Conservation (phyloP, 2,797 vertebrate genomes). For the Schizothorax lantsangensis region DNA sequence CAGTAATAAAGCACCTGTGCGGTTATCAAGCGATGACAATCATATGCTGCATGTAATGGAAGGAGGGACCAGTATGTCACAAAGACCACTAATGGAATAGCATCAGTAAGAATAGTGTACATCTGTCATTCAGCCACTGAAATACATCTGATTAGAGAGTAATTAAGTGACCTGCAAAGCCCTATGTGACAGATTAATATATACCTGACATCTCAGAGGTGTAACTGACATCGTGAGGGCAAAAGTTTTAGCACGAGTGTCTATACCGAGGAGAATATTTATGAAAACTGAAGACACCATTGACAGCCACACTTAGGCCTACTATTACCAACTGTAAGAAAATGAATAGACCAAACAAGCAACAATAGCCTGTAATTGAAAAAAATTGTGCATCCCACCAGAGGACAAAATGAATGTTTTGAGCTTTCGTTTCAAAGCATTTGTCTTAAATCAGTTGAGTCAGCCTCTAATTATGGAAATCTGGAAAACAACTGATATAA, state of each 20-base stretch:
- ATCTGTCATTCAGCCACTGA: slow-evolving; percentile 59
- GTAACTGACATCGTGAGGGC: slow-evolving; percentile 50
- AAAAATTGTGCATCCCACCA: slow-evolving; percentile 24
- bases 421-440: slow-evolving; percentile 35
- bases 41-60: slow-evolving; percentile 46
- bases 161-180: slow-evolving; percentile 62
- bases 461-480: slow-evolving; percentile 32
- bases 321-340: slow-evolving; percentile 27
- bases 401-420: slow-evolving; percentile 35
- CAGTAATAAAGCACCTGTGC: slow-evolving; percentile 39
- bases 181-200: slow-evolving; percentile 60
- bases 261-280: slow-evolving; percentile 50
- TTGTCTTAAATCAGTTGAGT: slow-evolving; percentile 27
- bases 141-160: slow-evolving; percentile 60
- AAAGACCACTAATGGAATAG: slow-evolving; percentile 59
- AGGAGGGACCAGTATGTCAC: slow-evolving; percentile 46
- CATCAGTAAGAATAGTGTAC: slow-evolving; percentile 59
- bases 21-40: slow-evolving; percentile 40
- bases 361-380: slow-evolving; percentile 43
- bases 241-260: slow-evolving; percentile 52
- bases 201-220: slow-evolving; percentile 61
- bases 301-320: slow-evolving; percentile 22
- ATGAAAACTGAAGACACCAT: slow-evolving; percentile 49
- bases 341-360: slow-evolving; percentile 30
- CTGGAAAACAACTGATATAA: slow-evolving; percentile 33